Evolutionary conservation across 92 coral and sea anemone genomes (phyloP).

Genomic region (Meandrina meandrites): DNA sequence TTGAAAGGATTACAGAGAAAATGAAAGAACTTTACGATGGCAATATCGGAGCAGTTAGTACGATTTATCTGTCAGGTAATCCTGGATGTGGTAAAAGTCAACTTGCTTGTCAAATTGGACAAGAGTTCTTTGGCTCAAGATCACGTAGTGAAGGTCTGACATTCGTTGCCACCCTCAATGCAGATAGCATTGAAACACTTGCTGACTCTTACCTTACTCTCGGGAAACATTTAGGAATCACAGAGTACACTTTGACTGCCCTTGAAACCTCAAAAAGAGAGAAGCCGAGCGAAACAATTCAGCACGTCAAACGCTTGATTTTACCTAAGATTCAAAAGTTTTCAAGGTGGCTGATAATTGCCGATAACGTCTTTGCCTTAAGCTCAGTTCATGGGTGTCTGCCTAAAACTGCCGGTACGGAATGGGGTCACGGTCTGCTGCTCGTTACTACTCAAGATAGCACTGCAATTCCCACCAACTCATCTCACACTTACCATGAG

Average conservation of each 20-base stretch:
- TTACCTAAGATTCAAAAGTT: not conserved
- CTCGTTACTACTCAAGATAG: slow-evolving; percentile 41
- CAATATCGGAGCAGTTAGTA: slow-evolving; percentile 13
- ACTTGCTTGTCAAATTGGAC: slow-evolving; percentile 50
- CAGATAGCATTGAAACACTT: slow-evolving; percentile 14
- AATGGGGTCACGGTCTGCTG: slow-evolving; percentile 34
- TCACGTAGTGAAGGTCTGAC: not conserved
- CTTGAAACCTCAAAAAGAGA: not conserved
- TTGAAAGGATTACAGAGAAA: not conserved
- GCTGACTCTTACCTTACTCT: slow-evolving; percentile 11
- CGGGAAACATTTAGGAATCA: slow-evolving; percentile 9
- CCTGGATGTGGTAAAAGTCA: slow-evolving; percentile 56
- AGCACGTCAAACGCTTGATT: slow-evolving; percentile 22
- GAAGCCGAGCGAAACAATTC: slow-evolving; percentile 15
- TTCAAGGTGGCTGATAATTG: slow-evolving; percentile 39
- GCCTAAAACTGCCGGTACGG: slow-evolving; percentile 27
- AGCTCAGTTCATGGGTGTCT: not conserved
- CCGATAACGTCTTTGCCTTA: slow-evolving; percentile 28
- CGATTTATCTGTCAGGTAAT: slow-evolving; percentile 34
- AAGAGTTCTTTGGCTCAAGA: slow-evolving; percentile 19
- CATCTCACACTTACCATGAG: not conserved
- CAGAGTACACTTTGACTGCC: slow-evolving; percentile 1
- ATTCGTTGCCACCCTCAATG: slow-evolving; percentile 28
- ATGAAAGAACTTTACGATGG: slow-evolving; percentile 9
- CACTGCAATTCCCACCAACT: not conserved